Conservation (phyloP, 2,888 invertebrate species). For the Cerceris ruficornis region DNA sequence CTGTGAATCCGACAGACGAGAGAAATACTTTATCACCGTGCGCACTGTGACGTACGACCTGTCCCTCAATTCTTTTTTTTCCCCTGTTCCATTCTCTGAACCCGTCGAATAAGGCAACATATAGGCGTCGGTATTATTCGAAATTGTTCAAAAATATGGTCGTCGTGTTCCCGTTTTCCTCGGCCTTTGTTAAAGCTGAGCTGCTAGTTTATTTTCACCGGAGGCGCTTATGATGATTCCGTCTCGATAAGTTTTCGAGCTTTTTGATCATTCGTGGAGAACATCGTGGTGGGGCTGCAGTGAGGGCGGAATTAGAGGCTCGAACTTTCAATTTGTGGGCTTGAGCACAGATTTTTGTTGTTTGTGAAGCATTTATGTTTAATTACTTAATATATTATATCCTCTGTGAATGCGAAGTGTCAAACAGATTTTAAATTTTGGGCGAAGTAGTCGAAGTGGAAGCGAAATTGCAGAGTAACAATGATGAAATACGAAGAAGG, state of each 20-base stretch:
- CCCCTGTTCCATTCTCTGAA: conserved; percentile 10
- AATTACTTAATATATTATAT: too few species aligned
- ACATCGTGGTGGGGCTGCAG: too few species aligned
- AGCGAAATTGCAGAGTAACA: too few species aligned
- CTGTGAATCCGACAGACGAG: background rate
- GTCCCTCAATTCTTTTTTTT: conserved; percentile 4
- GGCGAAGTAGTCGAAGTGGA: too few species aligned
- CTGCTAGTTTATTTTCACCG: background rate
- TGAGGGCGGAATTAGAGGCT: too few species aligned
- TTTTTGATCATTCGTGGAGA: too few species aligned
- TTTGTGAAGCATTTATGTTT: too few species aligned
- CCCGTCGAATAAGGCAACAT: conserved; percentile 1
- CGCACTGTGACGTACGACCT: conserved; percentile 18
- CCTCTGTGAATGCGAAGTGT: too few species aligned
- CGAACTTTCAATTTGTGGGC: too few species aligned
- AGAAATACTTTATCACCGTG: conserved; percentile 39
- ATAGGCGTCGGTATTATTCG: conserved; percentile 18
- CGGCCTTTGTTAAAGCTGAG: background rate
- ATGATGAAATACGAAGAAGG: too few species aligned
- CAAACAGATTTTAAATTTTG: too few species aligned
- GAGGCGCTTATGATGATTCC: background rate
- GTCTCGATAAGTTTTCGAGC: background rate
- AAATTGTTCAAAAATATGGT: conserved; percentile 13
- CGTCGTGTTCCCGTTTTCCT: background rate
- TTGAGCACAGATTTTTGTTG: too few species aligned